phyloP scores from a whole-genome alignment of 2,113 vertebrate species.

The Galeopterus variegatus region DNA sequence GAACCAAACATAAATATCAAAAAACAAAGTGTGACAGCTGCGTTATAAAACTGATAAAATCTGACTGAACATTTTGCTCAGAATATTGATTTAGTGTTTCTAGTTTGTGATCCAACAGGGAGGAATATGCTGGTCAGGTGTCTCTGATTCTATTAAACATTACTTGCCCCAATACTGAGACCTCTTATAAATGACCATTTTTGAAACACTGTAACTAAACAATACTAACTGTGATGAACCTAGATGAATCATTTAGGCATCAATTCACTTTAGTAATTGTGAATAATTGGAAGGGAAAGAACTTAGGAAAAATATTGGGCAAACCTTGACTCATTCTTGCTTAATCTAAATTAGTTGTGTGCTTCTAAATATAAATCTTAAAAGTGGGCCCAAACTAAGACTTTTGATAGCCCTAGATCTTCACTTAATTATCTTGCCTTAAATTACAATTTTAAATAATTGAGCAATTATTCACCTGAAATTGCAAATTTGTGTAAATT shows the following conservation, averaged over 20 bases:
- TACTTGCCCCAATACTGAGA: background rate
- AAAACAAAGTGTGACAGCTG: background rate
- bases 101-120: background rate
- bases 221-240: background rate
- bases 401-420: background rate
- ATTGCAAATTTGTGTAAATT: background rate
- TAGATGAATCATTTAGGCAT: slow-evolving; percentile 18
- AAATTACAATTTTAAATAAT: background rate
- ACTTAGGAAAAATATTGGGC: background rate
- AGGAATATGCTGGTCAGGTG: background rate
- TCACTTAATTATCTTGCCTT: slow-evolving; percentile 30
- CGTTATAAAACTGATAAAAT: background rate
- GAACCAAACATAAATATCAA: background rate
- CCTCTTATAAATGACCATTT: background rate
- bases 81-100: background rate
- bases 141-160: background rate
- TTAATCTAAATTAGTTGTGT: slow-evolving; percentile 1
- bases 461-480: background rate
- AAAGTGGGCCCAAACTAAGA: background rate
- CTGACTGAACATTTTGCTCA: background rate
- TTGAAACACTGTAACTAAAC: background rate
- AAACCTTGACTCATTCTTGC: background rate
- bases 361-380: background rate
- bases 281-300: background rate
- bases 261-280: background rate